phyloP scores from a whole-genome alignment of 2,113 vertebrate species.

The Varanus komodoensis region DNA sequence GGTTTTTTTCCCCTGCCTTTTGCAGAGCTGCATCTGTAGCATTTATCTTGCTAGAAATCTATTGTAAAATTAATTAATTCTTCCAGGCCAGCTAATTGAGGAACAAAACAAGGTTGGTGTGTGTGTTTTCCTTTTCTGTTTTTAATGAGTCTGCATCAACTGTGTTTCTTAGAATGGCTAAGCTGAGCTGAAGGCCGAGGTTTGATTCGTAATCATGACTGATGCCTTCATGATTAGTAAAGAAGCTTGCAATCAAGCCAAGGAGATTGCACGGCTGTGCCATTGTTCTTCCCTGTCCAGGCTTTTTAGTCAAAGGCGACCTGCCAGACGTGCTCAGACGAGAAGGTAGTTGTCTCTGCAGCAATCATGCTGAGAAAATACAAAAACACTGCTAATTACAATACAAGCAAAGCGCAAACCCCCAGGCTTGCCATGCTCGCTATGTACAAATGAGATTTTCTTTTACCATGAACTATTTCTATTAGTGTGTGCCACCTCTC shows the following conservation, averaged over 20 bases:
- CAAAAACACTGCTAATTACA: constrained; percentile 63
- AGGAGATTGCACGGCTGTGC: background rate
- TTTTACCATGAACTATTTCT: constrained; percentile 59
- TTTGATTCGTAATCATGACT: constrained; percentile 56
- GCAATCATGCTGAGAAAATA: constrained; percentile 53
- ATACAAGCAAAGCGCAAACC: constrained; percentile 57
- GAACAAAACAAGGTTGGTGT: constrained; percentile 6
- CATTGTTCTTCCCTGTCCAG: constrained; percentile 48
- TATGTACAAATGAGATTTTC: constrained; percentile 61
- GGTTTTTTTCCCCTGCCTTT: background rate
- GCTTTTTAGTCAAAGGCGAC: constrained; percentile 50
- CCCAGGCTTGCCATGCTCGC: constrained; percentile 46
- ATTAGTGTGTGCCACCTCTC: constrained; percentile 65
- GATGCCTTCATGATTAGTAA: constrained; percentile 54
- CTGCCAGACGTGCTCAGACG: constrained; percentile 27
- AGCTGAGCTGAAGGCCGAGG: constrained; percentile 13
- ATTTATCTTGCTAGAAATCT: constrained; percentile 15
- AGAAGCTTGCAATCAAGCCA: constrained; percentile 54
- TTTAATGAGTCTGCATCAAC: constrained; percentile 36
- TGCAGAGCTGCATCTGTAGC: background rate
- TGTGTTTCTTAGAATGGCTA: background rate
- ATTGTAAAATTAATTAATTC: constrained; percentile 13
- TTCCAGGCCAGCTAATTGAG: constrained; percentile 40
- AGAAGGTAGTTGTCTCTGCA: constrained; percentile 45
- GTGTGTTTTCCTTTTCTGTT: background rate